phyloP scores from a whole-genome alignment of 2,113 vertebrate species.

The Paradisaea rubra region DNA sequence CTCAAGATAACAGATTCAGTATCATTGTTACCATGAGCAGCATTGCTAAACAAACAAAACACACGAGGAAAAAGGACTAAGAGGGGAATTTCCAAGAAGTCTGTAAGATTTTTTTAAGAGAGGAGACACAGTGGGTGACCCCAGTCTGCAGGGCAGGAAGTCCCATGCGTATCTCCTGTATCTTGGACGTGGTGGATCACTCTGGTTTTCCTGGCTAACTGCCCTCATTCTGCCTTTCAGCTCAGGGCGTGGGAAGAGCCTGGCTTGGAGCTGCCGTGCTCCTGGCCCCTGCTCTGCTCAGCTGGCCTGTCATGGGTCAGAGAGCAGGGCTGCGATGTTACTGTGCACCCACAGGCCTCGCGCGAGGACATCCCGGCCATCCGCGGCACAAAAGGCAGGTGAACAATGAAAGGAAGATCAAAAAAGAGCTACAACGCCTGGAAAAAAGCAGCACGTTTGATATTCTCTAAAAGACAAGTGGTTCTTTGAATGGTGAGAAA shows the following conservation, averaged over 20 bases:
- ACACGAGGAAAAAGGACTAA: background rate
- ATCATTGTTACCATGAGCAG: background rate
- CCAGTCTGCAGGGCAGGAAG: background rate
- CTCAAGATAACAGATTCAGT: background rate
- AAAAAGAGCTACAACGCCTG: background rate
- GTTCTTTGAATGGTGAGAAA: background rate
- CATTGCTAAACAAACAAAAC: background rate
- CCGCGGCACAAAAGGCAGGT: background rate
- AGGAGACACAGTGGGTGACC: background rate
- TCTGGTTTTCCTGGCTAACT: background rate
- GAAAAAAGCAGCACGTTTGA: background rate
- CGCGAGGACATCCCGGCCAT: rapidly evolving
- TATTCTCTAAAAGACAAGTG: background rate
- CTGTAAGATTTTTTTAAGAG: background rate
- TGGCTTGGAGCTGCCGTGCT: background rate
- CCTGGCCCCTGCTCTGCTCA: background rate
- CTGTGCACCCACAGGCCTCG: rapidly evolving
- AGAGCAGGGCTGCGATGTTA: rapidly evolving
- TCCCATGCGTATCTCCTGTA: rapidly evolving
- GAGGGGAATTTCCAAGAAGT: background rate
- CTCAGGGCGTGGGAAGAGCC: background rate
- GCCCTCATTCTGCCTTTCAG: background rate
- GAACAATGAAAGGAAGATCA: background rate
- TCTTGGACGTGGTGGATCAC: background rate
- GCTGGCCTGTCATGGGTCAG: background rate